Conservation (phyloP, 2,888 invertebrate genomes). For the Blastobasis lacticolella region DNA sequence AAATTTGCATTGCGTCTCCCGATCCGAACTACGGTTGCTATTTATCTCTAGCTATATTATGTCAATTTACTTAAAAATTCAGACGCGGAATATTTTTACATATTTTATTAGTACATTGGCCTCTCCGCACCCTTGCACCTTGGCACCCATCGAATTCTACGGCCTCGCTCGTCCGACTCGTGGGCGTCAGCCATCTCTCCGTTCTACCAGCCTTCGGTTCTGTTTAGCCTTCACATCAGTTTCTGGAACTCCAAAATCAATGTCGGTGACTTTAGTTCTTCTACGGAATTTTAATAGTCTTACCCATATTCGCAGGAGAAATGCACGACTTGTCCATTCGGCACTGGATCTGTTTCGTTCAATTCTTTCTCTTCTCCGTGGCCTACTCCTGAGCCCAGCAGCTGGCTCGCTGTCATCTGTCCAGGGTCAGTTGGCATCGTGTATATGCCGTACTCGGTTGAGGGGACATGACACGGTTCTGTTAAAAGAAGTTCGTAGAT, state of each 20-base stretch:
- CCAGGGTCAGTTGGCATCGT: conserved; percentile 61
- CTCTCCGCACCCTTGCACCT: too few relatives aligned
- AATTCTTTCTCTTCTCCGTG: conserved; percentile 68
- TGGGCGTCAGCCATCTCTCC: too few relatives aligned
- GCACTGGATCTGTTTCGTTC: conserved; percentile 75
- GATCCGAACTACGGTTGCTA: too few relatives aligned
- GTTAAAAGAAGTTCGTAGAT: conserved; percentile 9
- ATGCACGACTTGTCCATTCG: conserved; percentile 82
- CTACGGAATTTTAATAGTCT: conserved; percentile 17
- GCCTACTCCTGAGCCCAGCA: conserved; percentile 30
- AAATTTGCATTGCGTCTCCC: too few relatives aligned
- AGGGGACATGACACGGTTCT: conserved; percentile 83
- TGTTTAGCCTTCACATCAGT: too few relatives aligned
- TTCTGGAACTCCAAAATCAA: neutral
- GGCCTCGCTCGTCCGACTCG: too few relatives aligned
- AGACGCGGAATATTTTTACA: too few relatives aligned
- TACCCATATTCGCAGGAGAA: conserved; percentile 85
- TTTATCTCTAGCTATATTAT: too few relatives aligned
- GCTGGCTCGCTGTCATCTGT: conserved; percentile 34
- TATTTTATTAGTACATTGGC: too few relatives aligned
- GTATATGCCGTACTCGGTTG: conserved; percentile 80
- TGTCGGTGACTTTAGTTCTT: neutral
- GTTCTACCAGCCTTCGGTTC: too few relatives aligned
- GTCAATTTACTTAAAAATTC: too few relatives aligned
- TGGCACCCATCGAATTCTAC: too few relatives aligned